Evolutionary conservation across 2,113 vertebrate species (phyloP).

Genomic region (Corapipo altera): DNA sequence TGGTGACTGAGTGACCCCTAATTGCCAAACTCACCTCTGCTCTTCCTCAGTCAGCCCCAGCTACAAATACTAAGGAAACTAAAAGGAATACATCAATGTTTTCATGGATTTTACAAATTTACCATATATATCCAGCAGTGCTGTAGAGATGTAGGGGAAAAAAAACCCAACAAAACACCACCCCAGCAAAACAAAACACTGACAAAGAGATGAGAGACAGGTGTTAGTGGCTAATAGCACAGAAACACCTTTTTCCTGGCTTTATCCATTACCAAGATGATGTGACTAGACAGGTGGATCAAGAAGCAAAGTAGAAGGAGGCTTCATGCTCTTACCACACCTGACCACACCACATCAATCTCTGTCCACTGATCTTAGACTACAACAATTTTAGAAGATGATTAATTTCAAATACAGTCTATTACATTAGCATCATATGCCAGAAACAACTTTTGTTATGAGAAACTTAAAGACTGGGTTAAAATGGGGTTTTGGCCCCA

Average conservation of each 20-base stretch:
- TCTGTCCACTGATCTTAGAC: neutral
- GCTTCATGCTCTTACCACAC: neutral
- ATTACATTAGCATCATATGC: neutral
- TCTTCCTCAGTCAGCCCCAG: neutral
- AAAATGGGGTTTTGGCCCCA: neutral
- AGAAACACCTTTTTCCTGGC: neutral
- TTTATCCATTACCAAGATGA: neutral
- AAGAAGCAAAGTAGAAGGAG: neutral
- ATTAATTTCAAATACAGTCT: neutral
- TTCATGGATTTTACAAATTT: neutral
- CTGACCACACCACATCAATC: neutral
- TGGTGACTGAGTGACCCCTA: neutral
- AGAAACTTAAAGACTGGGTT: neutral
- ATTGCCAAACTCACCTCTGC: neutral
- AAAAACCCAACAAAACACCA: neutral
- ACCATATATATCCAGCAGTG: neutral
- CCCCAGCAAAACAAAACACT: neutral
- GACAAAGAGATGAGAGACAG: neutral
- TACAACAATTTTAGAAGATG: neutral
- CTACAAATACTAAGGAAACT: neutral
- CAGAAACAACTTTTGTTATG: neutral
- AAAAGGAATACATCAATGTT: neutral
- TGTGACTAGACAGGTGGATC: neutral
- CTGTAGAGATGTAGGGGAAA: neutral
- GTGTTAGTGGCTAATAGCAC: neutral